Percentiles rank a stretch among this genome's conserved stretches.
phyloP scores from a whole-genome alignment of 2,113 vertebrate genomes.

The Myotis lucifugus region DNA sequence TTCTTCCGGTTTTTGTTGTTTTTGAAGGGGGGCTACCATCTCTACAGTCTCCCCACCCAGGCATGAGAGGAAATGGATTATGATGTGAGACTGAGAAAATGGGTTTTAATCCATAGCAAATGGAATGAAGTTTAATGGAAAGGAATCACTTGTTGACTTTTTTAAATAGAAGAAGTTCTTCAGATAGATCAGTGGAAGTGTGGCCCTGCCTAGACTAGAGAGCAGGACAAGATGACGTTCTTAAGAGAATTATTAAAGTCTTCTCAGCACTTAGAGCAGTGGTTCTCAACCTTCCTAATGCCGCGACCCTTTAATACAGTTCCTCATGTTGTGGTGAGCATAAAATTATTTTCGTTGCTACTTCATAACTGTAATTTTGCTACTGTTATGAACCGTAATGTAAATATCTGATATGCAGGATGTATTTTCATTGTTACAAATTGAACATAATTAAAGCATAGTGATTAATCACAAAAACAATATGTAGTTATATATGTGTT shows the following conservation, averaged over 20 bases:
- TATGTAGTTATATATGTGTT: too few relatives aligned
- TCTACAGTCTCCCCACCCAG: too few relatives aligned
- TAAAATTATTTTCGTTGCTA: too few relatives aligned
- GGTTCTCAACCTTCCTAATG: too few relatives aligned
- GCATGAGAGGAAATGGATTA: neutral
- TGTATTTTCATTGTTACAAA: too few relatives aligned
- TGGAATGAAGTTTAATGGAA: neutral
- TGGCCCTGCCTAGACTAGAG: neutral
- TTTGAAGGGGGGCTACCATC: neutral
- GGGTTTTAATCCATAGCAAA: neutral
- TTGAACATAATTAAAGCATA: too few relatives aligned
- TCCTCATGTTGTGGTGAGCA: too few relatives aligned
- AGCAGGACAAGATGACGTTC: neutral
- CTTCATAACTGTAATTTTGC: too few relatives aligned
- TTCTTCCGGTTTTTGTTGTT: neutral
- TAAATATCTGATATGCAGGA: too few relatives aligned
- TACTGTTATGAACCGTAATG: too few relatives aligned
- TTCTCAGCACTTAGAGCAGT: neutral
- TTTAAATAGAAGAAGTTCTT: neutral
- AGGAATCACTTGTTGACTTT: constrained; percentile 21
- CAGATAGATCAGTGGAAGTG: neutral
- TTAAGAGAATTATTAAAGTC: neutral
- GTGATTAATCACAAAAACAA: too few relatives aligned
- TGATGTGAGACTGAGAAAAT: neutral
- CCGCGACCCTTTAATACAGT: too few relatives aligned